Base-by-base conservation (phyloP, 2,888 invertebrate genomes). In the Homarus gammarus region DNA sequence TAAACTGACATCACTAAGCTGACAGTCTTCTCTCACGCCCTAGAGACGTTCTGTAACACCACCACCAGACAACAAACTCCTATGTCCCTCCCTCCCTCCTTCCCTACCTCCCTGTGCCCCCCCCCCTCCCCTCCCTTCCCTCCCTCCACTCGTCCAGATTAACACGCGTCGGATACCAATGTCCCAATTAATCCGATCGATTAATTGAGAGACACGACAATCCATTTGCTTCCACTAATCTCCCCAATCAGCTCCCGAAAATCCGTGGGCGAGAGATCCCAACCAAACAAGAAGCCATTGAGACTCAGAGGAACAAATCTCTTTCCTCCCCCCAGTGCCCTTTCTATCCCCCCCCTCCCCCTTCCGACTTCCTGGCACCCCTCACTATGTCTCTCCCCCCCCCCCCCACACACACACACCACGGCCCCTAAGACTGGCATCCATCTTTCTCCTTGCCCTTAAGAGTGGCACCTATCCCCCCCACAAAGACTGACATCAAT, bases 141-240 rank as follows among this genome's bases (percentile, higher is more conserved):
- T n/a, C n/a, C n/a, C n/a, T n/a, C n/a, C 68, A 22, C 44, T 72
- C 72, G 36, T 36, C 51, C 1, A 33, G 56, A 61, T 79, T 79
- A 79, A 38, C 79, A 36, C 78, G 61, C 61, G 36, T 61, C 79
- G 22, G 51, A 61, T 61, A 56, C 51, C 79, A 72, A 51, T 83
- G 64, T 64, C 36, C 64, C 75, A 83, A 83, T 83, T 83, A 83
- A 83, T 83, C 83, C 83, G n/a, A 51, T 22, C 72, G 51, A 83
- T 72, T 83, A 83, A 83, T 83, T 68, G 72, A 51, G 83, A 75
- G 56, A 61, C 72, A 68, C 40, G 49, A 83, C 70, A 83, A 83
- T 72, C 83, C 51, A 51, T 83, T 83, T 83, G 68, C 70, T 49
- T 38, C 70, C 51, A 38, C 83, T 83, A 83, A 83, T 83, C 83